Percentiles rank a stretch among this genome's conserved stretches.
Evolutionary conservation across 2,888 invertebrate species (phyloP).

Genomic region (Stramonita haemastoma): DNA sequence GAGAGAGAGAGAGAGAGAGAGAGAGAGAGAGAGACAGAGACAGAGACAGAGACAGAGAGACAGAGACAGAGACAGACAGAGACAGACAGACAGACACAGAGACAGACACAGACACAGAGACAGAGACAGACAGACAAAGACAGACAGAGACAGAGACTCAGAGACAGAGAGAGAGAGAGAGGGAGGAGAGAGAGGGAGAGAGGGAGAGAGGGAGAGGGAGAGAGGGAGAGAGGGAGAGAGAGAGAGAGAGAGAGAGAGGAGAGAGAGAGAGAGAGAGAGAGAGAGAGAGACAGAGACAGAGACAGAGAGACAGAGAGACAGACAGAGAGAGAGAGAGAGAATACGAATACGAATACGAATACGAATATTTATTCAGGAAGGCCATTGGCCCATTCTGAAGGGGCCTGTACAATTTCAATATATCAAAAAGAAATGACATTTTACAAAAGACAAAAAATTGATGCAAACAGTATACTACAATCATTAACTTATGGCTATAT

Average conservation of each 20-base stretch:
- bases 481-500: no score
- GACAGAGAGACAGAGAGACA: neutral
- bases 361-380: no score
- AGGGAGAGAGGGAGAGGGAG: conserved; percentile 3
- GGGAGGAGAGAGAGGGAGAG: neutral
- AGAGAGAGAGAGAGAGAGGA: neutral
- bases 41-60: neutral
- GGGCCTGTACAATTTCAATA: no score
- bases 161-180: neutral
- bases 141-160: no score
- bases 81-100: neutral
- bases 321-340: neutral
- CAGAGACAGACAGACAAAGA: neutral
- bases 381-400: no score
- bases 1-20: neutral
- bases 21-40: neutral
- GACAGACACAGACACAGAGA: neutral
- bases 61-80: neutral
- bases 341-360: neutral
- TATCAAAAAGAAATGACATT: no score
- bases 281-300: conserved; percentile 1
- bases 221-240: no score
- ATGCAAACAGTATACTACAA: no score
- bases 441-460: no score
- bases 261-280: neutral